Base-by-base conservation (phyloP, 2,888 invertebrate genomes). In the Tinea trinotella region DNA sequence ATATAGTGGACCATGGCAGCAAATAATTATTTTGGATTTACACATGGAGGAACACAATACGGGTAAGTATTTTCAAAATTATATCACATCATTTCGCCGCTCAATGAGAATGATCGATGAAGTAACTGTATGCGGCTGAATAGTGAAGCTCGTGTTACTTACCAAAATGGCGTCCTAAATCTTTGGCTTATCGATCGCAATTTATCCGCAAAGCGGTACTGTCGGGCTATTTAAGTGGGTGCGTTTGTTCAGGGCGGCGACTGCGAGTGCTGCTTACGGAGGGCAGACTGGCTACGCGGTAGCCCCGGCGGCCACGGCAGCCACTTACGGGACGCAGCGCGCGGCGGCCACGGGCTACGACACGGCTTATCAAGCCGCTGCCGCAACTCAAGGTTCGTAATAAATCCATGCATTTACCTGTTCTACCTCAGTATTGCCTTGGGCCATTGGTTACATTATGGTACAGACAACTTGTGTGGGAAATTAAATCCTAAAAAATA, bases 11-110 rank as follows among this genome's bases (percentile, higher is more conserved):
- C 78, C 76, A 92, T 94, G 94, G 93, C 94, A 85, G 91, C 95
- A 84, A 96, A 96, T 89, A 96, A 96, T 90, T 96, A 96, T 89
- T 95, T 95, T 84, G 95, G 95, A 76, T 96, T 96, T 90, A 94
- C 95, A 71, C 95, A 96, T 82, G 94, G 95, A 73, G 95, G 95
- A 79, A 94, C 95, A 71, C 96, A 96, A 89, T 95, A 95, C 80
- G 93, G 93, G 93, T 94, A 88, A 89, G 91, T 59, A 57, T 53
- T 57, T 60, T 34, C 57, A 18, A 54, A 59, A 30, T 52, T 12
- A 30, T 34, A 6, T 34, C 22, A 9, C 4, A 20, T n/a, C n/a
- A n/a, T n/a, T n/a, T n/a, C n/a, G n/a, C 17, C 13, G 19, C 5
- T 50, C 7, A 15, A 7, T n/a, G n/a, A n/a, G n/a, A n/a, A n/a